Conservation (phyloP, 2,113 vertebrate species). For the Platysteira castanea region DNA sequence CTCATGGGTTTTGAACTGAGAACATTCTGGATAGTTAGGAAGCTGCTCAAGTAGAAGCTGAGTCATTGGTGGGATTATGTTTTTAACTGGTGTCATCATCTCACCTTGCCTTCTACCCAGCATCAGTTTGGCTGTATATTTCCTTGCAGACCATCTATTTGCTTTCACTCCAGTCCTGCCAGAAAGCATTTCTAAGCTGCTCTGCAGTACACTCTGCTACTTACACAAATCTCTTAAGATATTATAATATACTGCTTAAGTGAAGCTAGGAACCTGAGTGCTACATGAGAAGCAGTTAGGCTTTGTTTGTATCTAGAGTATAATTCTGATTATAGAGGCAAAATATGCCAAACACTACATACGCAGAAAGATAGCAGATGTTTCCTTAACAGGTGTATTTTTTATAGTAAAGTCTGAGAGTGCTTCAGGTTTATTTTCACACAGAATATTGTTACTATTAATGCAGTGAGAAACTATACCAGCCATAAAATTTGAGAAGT, state of each 20-base stretch:
- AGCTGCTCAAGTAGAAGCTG: not conserved
- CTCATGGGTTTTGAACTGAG: not conserved
- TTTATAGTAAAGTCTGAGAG: not conserved
- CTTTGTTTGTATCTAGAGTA: not conserved
- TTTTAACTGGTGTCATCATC: not conserved
- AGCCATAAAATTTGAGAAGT: not conserved
- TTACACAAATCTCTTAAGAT: not conserved
- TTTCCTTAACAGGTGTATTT: not conserved
- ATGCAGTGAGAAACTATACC: not conserved
- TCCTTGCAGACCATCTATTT: not conserved
- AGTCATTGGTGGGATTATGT: not conserved
- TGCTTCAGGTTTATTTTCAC: not conserved
- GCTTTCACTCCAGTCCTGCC: not conserved
- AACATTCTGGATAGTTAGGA: not conserved
- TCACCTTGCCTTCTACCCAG: not conserved
- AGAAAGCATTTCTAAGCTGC: not conserved
- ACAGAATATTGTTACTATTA: not conserved
- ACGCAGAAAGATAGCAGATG: not conserved
- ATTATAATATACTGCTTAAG: not conserved
- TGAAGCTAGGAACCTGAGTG: not conserved
- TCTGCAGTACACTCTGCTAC: not conserved
- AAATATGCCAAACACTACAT: not conserved
- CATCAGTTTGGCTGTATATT: not conserved
- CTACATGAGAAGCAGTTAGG: not conserved
- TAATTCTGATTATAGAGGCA: not conserved